Evolutionary conservation across 1,140 invertebrate genomes (phyloP), one percentile per base, ranked within the genome.

Genomic region (Panagrolaimus sp.): DNA sequence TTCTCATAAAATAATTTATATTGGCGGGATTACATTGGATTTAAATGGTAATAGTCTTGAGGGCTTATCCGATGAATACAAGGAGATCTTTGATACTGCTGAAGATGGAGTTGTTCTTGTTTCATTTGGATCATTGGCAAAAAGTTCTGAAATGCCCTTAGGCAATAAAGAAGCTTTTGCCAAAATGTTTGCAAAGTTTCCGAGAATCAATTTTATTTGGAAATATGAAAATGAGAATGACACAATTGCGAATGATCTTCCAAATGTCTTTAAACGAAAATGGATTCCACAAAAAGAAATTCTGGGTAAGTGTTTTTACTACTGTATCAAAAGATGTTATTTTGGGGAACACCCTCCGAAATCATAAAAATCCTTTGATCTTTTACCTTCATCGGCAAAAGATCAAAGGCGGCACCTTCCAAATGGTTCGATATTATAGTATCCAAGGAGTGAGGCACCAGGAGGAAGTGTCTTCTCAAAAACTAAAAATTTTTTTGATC

Each of bases 221-320:
- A 58, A 58, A 26, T 58, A 58, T 28, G 52, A 58, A 58, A 17
- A 58, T 28, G 21, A 12, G 2, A 21, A n/a, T 7, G 52, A 58
- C 17, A 12, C 52, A 5, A 58, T 58, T 28, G 52, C 10, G 21
- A 28, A 58, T 21, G 21, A 58, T 28, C 52, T 58, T 21, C 52
- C 52, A 58, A 58, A 58, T 21, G 21, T 58, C 0, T 58, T 58
- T 28, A 58, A 58, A 28, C 21, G n/a, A 21, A 24, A 21, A 24
- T 58, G 52, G 52, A 28, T 58, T 12, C 52, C 52, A 1, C 52
- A 58, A 58, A 58, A 58, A 28, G 21, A 58, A 12, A 21, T 58
- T 58, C 17, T 58, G 7, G 32, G 32, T 38, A 38, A 38, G 32
- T n/a, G n/a, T n/a, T n/a, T n/a, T n/a, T n/a, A n/a, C n/a, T n/a